Evolutionary conservation across 2,888 invertebrate species (phyloP).

Genomic region (Celastrina argiolus): DNA sequence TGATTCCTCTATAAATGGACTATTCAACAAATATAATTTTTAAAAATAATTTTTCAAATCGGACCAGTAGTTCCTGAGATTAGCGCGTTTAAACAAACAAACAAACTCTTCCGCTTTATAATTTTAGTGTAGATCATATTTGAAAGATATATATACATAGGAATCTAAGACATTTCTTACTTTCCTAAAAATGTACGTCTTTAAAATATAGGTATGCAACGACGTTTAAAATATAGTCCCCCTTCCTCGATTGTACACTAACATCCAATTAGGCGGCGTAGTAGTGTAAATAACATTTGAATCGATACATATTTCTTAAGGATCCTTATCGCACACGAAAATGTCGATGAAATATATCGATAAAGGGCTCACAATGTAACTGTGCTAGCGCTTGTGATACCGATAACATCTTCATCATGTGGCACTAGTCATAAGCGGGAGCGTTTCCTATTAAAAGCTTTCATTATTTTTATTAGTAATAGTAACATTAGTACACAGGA

Average conservation of each 20-base stretch:
- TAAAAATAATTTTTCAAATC: no score
- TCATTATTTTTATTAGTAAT: neutral
- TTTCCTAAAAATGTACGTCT: no score
- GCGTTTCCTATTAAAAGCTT: neutral
- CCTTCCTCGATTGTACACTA: neutral
- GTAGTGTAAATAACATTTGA: constrained; percentile 50
- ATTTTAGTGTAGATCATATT: no score
- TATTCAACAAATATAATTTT: no score
- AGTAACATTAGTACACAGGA: neutral
- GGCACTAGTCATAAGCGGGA: constrained; percentile 34
- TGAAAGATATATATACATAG: no score
- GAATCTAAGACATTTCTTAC: no score
- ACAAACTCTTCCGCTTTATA: no score
- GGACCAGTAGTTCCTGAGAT: no score
- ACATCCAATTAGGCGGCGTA: constrained; percentile 49
- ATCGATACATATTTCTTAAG: constrained; percentile 41
- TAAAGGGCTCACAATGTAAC: constrained; percentile 54
- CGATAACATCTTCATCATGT: constrained; percentile 52
- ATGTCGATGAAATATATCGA: constrained; percentile 44
- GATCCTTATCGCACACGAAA: constrained; percentile 42
- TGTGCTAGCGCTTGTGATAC: constrained; percentile 38
- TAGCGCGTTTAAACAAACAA: no score
- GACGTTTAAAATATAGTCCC: neutral
- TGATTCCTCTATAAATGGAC: no score
- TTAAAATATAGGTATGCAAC: neutral